These are phyloP conservation scores for Myripristis jacobus DNA, from an alignment of 2,797 vertebrate genomes.

Conservation along the genomic window DNA sequence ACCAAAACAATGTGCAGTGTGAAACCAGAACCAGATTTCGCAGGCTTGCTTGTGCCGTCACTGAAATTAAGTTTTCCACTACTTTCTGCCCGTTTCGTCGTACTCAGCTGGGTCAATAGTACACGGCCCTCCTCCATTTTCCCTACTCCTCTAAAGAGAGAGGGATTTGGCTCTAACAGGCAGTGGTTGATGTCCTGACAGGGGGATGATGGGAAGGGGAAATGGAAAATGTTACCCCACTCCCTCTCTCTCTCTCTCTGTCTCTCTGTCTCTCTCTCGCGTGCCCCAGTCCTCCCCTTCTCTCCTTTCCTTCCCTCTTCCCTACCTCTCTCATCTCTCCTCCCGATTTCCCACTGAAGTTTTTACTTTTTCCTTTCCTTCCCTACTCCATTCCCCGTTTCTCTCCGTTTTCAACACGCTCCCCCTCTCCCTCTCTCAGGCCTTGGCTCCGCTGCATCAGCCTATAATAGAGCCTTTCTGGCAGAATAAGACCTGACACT, in stretches of 20 bases:
- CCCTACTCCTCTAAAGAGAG: slow-evolving; percentile 44
- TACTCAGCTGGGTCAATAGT: slow-evolving; percentile 68
- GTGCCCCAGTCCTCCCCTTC: slow-evolving; percentile 22
- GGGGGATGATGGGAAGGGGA: slow-evolving; percentile 72
- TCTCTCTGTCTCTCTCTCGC: slow-evolving; percentile 41
- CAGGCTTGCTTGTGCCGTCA: slow-evolving; percentile 11
- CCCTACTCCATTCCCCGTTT: not conserved
- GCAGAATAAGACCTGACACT: slow-evolving; percentile 63
- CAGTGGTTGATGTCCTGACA: slow-evolving; percentile 60
- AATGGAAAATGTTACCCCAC: slow-evolving; percentile 82
- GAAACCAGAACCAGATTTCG: slow-evolving; percentile 49
- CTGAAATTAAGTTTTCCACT: slow-evolving; percentile 63
- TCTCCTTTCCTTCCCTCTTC: slow-evolving; percentile 49
- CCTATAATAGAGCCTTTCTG: slow-evolving; percentile 63
- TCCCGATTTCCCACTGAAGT: slow-evolving; percentile 35
- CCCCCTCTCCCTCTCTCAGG: slow-evolving; percentile 19
- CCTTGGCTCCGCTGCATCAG: slow-evolving; percentile 28
- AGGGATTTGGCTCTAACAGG: slow-evolving; percentile 55
- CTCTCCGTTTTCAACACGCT: slow-evolving; percentile 23
- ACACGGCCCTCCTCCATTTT: slow-evolving; percentile 43
- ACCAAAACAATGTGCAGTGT: slow-evolving; percentile 31
- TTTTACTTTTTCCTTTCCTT: slow-evolving; percentile 17
- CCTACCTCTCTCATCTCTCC: slow-evolving; percentile 10
- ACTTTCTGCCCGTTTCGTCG: slow-evolving; percentile 43
- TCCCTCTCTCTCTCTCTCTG: slow-evolving; percentile 40